These are phyloP conservation scores for Cyprinodon variegatus DNA, from an alignment of 2,113 vertebrate genomes.

Conservation along the genomic window DNA sequence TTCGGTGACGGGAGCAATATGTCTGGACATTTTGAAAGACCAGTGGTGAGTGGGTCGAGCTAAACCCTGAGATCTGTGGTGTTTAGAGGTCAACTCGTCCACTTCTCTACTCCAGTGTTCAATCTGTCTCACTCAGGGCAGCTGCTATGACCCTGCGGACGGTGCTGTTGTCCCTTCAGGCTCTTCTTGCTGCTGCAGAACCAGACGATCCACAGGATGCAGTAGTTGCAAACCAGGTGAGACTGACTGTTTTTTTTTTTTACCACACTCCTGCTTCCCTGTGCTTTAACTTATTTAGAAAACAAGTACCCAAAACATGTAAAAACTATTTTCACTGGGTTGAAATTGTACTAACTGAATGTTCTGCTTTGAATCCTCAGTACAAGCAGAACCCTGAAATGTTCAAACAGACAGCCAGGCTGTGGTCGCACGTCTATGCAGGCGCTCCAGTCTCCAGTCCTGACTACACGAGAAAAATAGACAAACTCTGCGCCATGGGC, in stretches of 20 bases:
- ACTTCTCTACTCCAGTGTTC: conserved; percentile 11
- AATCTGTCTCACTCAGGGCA: conserved; percentile 81
- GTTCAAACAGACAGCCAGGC: conserved; percentile 98
- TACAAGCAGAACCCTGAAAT: conserved; percentile 99
- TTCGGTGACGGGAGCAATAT: conserved; percentile 98
- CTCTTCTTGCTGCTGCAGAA: conserved; percentile 94
- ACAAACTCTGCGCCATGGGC: conserved; percentile 99
- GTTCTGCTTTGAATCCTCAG: conserved; percentile 68
- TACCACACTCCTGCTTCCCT: not conserved
- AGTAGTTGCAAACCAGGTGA: conserved; percentile 98
- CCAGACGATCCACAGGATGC: conserved; percentile 98
- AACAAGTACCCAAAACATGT: not conserved
- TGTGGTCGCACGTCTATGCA: conserved; percentile 97
- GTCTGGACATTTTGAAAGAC: conserved; percentile 99
- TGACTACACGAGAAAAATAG: conserved; percentile 98
- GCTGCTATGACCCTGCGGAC: conserved; percentile 98
- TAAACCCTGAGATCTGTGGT: not conserved
- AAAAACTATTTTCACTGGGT: not conserved
- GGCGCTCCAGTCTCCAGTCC: conserved; percentile 94
- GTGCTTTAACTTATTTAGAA: not conserved
- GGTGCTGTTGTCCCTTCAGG: conserved; percentile 95
- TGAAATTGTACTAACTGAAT: not conserved
- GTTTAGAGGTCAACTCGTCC: not conserved
- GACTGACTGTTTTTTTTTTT: not conserved
- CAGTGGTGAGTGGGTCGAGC: conserved; percentile 88